Evolutionary conservation across 2,888 invertebrate species (phyloP).

Genomic region (Oxyteleia sp.): DNA sequence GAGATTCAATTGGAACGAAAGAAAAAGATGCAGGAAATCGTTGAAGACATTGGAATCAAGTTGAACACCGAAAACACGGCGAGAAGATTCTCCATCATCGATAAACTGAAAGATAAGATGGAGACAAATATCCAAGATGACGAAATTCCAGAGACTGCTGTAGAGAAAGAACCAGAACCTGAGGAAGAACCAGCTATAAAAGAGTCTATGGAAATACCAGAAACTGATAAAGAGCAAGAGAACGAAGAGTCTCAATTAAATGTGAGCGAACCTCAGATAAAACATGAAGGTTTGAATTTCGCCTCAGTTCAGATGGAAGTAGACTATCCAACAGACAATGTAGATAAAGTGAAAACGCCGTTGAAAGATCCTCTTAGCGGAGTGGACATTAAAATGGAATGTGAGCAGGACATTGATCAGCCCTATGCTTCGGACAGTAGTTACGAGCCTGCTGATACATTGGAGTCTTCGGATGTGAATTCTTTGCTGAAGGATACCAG

Average conservation of each 20-base stretch:
- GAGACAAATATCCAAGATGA: conserved; percentile 74
- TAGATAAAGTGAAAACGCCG: conserved; percentile 75
- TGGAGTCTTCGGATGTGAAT: conserved; percentile 82
- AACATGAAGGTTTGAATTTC: conserved; percentile 15
- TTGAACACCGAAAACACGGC: conserved; percentile 81
- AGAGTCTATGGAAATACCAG: background rate
- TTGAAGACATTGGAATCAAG: conserved; percentile 82
- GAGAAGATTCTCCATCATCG: conserved; percentile 82
- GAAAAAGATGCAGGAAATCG: conserved; percentile 88
- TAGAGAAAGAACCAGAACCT: conserved; percentile 20
- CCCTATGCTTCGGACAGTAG: conserved; percentile 83
- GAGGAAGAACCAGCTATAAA: conserved; percentile 14
- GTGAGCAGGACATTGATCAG: conserved; percentile 74
- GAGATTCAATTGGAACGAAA: conserved; percentile 88
- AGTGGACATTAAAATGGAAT: conserved; percentile 75
- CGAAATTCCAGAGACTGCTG: background rate
- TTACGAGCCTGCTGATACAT: conserved; percentile 82
- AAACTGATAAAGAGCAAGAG: background rate
- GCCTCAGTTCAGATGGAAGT: conserved; percentile 37
- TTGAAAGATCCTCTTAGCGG: conserved; percentile 78
- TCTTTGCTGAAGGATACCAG: conserved; percentile 82
- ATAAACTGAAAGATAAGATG: conserved; percentile 85
- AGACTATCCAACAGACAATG: conserved; percentile 26
- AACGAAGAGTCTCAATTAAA: conserved; percentile 10
- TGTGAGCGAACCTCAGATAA: background rate